Evolutionary conservation across 2,888 invertebrate genomes (phyloP).

Genomic region (Agonopterix subpropinquella): DNA sequence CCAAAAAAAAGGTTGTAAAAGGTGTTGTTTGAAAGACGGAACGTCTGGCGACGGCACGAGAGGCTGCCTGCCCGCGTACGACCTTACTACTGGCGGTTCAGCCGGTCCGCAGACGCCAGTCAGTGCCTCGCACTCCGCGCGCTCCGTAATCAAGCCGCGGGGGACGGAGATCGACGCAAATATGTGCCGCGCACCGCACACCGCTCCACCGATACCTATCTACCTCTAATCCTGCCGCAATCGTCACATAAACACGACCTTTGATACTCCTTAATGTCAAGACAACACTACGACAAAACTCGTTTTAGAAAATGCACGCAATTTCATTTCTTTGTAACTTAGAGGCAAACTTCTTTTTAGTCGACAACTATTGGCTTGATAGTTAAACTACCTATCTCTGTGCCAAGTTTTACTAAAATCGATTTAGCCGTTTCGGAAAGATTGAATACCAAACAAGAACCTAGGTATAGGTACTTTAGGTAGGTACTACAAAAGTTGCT

Average conservation of each 20-base stretch:
- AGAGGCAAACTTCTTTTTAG: too few species aligned
- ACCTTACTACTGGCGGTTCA: constrained; percentile 45
- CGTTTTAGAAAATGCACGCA: too few species aligned
- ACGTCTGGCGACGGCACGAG: constrained; percentile 24
- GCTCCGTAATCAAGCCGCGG: constrained; percentile 45
- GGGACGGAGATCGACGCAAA: constrained; percentile 32
- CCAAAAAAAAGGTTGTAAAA: constrained; percentile 33
- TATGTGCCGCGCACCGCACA: constrained; percentile 19
- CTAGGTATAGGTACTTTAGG: too few species aligned
- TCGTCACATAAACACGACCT: background rate
- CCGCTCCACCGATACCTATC: background rate
- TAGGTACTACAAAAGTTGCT: too few species aligned
- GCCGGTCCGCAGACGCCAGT: constrained; percentile 29
- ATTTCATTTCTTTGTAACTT: too few species aligned
- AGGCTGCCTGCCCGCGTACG: constrained; percentile 43
- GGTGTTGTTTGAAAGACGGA: background rate
- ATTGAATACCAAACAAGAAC: too few species aligned
- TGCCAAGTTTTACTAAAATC: too few species aligned
- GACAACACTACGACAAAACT: too few species aligned
- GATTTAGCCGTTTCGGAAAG: too few species aligned
- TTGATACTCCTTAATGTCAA: background rate
- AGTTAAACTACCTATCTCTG: too few species aligned
- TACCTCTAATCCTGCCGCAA: background rate
- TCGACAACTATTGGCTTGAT: too few species aligned
- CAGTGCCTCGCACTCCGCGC: constrained; percentile 49